phyloP scores from a whole-genome alignment of 37 sponge, comb jelly and placozoan genomes.

The Aphrocallistes beatrix region DNA sequence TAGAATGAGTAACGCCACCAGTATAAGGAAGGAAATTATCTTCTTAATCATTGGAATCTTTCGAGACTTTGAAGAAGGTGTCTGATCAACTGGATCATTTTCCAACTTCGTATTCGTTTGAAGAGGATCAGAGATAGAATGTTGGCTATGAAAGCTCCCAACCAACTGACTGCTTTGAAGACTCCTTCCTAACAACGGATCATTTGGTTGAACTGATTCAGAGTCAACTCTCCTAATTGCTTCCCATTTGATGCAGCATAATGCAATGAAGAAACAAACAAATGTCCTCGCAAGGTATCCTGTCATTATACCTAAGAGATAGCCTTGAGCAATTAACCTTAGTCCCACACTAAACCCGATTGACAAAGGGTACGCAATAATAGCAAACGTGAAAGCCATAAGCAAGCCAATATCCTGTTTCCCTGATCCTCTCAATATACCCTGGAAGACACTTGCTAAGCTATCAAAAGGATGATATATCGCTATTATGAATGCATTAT shows the following conservation, averaged over 20 bases:
- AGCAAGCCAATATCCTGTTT: background rate
- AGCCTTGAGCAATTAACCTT: background rate
- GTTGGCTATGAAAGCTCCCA: too few species aligned
- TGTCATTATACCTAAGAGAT: background rate
- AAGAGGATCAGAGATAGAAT: too few species aligned
- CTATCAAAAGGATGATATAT: background rate
- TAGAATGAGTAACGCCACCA: too few species aligned
- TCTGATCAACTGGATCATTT: too few species aligned
- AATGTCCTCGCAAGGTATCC: background rate
- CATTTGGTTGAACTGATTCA: too few species aligned
- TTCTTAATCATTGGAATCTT: too few species aligned
- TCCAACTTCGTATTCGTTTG: too few species aligned
- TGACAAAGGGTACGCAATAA: background rate
- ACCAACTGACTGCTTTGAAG: too few species aligned
- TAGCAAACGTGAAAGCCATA: background rate
- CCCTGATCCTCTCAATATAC: background rate
- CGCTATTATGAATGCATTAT: background rate
- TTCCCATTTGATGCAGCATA: background rate
- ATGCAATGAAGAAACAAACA: background rate
- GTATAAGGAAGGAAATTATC: too few species aligned
- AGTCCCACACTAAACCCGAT: background rate
- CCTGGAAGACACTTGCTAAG: background rate
- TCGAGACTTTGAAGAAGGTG: too few species aligned
- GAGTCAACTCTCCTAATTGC: too few species aligned
- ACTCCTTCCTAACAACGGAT: too few species aligned